Evolutionary conservation across 64 coral and sea anemone genomes (phyloP).

Genomic region (Dendronephthya gigantea): DNA sequence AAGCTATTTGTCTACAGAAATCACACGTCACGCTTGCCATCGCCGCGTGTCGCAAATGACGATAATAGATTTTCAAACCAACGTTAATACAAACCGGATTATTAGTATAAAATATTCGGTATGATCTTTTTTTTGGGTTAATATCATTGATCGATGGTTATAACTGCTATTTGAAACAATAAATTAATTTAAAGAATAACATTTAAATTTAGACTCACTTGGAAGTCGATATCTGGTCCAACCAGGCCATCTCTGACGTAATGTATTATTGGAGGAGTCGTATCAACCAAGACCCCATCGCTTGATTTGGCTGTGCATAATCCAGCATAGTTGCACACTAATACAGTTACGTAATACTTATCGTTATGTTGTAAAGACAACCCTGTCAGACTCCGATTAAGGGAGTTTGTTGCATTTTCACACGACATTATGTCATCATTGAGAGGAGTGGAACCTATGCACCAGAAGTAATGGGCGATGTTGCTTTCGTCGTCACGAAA

Average conservation of each 20-base stretch:
- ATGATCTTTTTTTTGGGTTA: too few relatives aligned
- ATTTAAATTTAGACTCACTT: slow-evolving; percentile 21
- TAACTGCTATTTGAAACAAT: too few relatives aligned
- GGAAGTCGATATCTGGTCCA: slow-evolving; percentile 92
- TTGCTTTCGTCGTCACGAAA: slow-evolving; percentile 82
- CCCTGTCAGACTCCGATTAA: slow-evolving; percentile 48
- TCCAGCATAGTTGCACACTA: slow-evolving; percentile 80
- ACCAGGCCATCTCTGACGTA: slow-evolving; percentile 94
- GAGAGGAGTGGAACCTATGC: slow-evolving; percentile 60
- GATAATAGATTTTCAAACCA: too few relatives aligned
- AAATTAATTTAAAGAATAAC: too few relatives aligned
- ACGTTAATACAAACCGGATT: too few relatives aligned
- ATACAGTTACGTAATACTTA: neutral
- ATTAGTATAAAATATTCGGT: too few relatives aligned
- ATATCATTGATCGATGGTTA: too few relatives aligned
- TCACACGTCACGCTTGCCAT: too few relatives aligned
- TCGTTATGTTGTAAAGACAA: slow-evolving; percentile 5
- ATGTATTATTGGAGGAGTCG: slow-evolving; percentile 59
- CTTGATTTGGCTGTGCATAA: slow-evolving; percentile 53
- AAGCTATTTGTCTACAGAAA: too few relatives aligned
- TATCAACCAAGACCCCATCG: slow-evolving; percentile 4
- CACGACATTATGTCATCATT: slow-evolving; percentile 20
- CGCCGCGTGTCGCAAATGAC: too few relatives aligned
- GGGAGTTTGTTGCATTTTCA: slow-evolving; percentile 55
- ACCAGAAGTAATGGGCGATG: slow-evolving; percentile 87